A percentile compares a stretch with the other conserved stretches of the same genome.
phyloP scores from a whole-genome alignment of 2,113 vertebrate species.

The Pluvianellus socialis region DNA sequence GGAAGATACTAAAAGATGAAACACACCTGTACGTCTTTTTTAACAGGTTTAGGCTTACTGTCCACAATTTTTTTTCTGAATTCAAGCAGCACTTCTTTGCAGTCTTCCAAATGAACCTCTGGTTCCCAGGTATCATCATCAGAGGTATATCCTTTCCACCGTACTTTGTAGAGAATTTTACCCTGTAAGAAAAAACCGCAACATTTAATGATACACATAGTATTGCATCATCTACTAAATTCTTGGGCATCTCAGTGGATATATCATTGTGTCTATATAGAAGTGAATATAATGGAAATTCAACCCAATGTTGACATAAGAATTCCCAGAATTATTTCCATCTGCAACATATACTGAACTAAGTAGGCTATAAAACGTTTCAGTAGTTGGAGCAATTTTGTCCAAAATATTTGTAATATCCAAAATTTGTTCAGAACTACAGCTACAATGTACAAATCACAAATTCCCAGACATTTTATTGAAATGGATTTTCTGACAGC shows the following conservation, averaged over 20 bases:
- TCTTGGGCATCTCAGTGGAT: neutral
- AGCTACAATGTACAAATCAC: neutral
- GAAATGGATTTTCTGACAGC: neutral
- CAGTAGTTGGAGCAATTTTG: neutral
- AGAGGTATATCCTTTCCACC: conserved; percentile 95
- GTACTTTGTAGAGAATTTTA: conserved; percentile 89
- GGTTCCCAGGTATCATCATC: conserved; percentile 99
- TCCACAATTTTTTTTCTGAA: conserved; percentile 85
- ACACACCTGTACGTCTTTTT: conserved; percentile 80
- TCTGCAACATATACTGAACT: neutral
- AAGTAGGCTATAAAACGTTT: neutral
- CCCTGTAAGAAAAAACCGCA: conserved; percentile 74
- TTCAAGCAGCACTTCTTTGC: conserved; percentile 91
- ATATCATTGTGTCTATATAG: neutral
- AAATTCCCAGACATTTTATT: neutral
- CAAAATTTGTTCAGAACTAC: neutral
- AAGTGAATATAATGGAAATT: neutral
- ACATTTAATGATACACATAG: neutral
- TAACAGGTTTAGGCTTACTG: conserved; percentile 76
- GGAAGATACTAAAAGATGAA: neutral
- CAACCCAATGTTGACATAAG: neutral
- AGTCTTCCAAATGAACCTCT: conserved; percentile 91
- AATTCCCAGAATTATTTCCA: neutral
- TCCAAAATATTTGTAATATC: neutral
- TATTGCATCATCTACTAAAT: neutral